Base-by-base conservation (phyloP, 2,888 invertebrate genomes). In the Drosophila bunnanda region DNA sequence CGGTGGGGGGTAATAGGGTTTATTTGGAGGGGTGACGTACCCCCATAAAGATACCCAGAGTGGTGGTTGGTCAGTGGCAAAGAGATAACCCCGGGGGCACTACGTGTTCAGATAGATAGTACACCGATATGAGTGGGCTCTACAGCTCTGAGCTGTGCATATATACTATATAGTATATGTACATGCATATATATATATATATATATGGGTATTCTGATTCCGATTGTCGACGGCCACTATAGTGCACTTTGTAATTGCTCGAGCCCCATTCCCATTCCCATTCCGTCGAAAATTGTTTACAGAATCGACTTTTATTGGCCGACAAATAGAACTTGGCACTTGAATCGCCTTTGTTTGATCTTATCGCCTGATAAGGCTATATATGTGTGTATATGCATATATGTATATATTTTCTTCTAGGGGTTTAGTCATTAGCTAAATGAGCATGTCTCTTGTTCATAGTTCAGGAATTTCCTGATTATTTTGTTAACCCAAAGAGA, bases 301-400 rank as follows among this genome's bases (percentile, higher is more conserved):
- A 52, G 48, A 55, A 66, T 74, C 66, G 56, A 48, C 66, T 53
- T 54, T 66, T 72, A 65, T 73, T 62, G 53, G 74, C 70, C 73
- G 72, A 69, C 64, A 72, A 72, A 72, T 69, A 72, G 62, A 72
- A 72, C 64, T 72, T 65, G 54, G 58, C 76, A 65, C 50, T 64
- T 60, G 52, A 22, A 55, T 20, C 48, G 53, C 64, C 77, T 77
- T 82, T 82, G 75, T 77, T 41, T 59, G 75, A 75, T 80, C 64
- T 75, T 80, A 84, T 84, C 80, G 74, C 61, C 46, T 67, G 71
- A 79, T 80, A 84, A 82, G 70, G 25, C 57, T 22, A 17, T 54
- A 41, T 22, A 22, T 34, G 36, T 54, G 20, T 53, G n/a, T 34
- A 41, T 54, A 28, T 53, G n/a, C 48, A 20, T 17, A 13, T 59